Percentiles rank a stretch among this genome's conserved stretches.
Evolutionary conservation across 2,797 vertebrate genomes (phyloP).

Genomic region (Pantherophis vulpinus): DNA sequence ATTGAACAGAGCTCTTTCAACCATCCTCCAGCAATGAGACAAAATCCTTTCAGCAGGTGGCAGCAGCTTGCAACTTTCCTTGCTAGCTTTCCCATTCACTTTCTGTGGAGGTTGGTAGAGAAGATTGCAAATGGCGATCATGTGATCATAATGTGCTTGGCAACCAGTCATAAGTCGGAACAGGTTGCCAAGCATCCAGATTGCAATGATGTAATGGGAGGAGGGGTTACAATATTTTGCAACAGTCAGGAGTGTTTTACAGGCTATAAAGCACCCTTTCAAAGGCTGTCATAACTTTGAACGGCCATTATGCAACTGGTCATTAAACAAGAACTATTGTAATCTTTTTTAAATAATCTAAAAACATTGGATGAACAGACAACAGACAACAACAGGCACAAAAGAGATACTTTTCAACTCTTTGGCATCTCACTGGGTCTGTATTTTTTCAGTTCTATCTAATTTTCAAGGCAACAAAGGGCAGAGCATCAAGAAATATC

Average conservation of each 20-base stretch:
- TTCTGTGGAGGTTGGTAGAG: neutral
- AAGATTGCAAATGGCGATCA: neutral
- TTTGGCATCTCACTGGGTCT: neutral
- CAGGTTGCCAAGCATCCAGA: neutral
- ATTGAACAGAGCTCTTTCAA: too few relatives aligned
- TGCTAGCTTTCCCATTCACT: too few relatives aligned
- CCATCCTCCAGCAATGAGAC: too few relatives aligned
- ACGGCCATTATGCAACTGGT: neutral
- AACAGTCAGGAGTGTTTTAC: neutral
- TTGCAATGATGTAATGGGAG: neutral
- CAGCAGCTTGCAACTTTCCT: too few relatives aligned
- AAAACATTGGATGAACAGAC: neutral
- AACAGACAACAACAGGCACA: neutral
- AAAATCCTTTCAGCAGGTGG: too few relatives aligned
- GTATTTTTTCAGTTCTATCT: neutral
- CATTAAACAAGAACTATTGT: neutral
- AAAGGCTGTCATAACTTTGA: neutral
- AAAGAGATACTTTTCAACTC: neutral
- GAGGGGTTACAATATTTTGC: neutral
- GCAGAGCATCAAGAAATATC: neutral
- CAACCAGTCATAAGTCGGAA: neutral
- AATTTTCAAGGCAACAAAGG: neutral
- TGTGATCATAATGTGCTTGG: neutral
- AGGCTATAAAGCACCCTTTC: neutral
- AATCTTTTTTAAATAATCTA: neutral